Evolutionary conservation across 2,797 vertebrate genomes (phyloP).

Genomic region (Liparis tanakae): DNA sequence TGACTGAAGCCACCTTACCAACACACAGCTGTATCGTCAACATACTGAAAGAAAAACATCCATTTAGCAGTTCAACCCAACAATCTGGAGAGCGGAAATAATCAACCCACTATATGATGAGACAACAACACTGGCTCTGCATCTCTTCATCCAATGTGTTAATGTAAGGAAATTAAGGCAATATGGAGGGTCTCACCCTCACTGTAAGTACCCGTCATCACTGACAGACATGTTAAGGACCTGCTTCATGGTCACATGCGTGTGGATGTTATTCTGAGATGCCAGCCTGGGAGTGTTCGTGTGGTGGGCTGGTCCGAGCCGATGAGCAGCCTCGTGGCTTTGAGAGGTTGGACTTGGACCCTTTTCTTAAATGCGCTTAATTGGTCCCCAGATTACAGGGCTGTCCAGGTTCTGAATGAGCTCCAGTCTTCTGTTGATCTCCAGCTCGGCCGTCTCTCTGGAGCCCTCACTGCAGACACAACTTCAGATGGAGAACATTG

Average conservation of each 20-base stretch:
- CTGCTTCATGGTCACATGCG: conserved; percentile 19
- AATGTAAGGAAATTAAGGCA: conserved; percentile 34
- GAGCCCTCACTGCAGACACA: conserved; percentile 20
- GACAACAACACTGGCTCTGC: conserved; percentile 33
- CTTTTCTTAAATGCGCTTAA: conserved; percentile 68
- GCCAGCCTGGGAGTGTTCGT: conserved; percentile 19
- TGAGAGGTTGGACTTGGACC: conserved; percentile 51
- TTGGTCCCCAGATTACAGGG: conserved; percentile 79
- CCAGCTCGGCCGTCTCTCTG: conserved; percentile 20
- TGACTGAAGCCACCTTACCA: conserved; percentile 56
- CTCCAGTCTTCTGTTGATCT: conserved; percentile 37
- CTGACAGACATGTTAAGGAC: conserved; percentile 38
- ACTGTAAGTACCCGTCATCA: conserved; percentile 34
- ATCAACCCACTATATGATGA: conserved; percentile 49
- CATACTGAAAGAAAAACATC: conserved; percentile 53
- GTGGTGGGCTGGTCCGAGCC: conserved; percentile 44
- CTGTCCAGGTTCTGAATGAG: conserved; percentile 76
- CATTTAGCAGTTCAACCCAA: conserved; percentile 64
- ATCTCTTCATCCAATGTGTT: conserved; percentile 16
- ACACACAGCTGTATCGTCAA: conserved; percentile 58
- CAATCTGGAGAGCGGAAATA: conserved; percentile 59
- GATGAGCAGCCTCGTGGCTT: conserved; percentile 40
- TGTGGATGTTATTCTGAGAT: conserved; percentile 42
- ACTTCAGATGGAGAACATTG: conserved; percentile 25
- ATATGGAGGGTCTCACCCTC: conserved; percentile 27